A percentile compares a stretch with the other conserved stretches of the same genome.
Conservation (phyloP, 2,797 vertebrate genomes). For the Pipistrellus pygmaeus region DNA sequence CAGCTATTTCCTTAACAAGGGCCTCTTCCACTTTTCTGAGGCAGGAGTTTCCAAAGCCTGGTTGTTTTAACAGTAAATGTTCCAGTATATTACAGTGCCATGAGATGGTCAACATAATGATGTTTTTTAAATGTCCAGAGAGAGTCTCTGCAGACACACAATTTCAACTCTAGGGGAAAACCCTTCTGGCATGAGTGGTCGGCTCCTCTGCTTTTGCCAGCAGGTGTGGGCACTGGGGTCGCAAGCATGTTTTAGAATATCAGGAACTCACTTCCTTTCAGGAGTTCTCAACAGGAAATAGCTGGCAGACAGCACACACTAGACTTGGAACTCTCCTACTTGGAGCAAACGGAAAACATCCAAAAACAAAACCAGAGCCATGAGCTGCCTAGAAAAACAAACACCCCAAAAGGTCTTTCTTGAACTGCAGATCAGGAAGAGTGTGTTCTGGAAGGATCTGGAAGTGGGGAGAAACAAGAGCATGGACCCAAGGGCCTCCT, state of each 20-base stretch:
- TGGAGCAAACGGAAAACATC: constrained; percentile 40
- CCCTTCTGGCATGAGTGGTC: background rate
- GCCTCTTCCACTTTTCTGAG: constrained; percentile 28
- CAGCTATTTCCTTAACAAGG: background rate
- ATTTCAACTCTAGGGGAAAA: background rate
- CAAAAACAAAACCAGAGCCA: constrained; percentile 59
- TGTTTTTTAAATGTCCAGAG: constrained; percentile 11
- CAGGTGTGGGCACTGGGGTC: background rate
- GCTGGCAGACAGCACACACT: background rate
- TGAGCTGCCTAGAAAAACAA: constrained; percentile 46
- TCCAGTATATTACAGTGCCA: background rate
- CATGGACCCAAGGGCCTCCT: background rate
- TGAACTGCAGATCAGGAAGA: constrained; percentile 11
- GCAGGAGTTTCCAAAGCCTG: constrained; percentile 22
- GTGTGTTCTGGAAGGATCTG: background rate
- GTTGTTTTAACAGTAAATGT: background rate
- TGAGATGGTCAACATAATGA: background rate
- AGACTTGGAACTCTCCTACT: constrained; percentile 41
- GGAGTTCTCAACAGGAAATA: constrained; percentile 39
- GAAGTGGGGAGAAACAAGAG: constrained; percentile 11
- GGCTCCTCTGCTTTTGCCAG: background rate
- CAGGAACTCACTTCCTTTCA: constrained; percentile 28
- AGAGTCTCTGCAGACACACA: background rate
- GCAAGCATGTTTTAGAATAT: background rate
- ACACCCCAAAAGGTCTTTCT: constrained; percentile 51